Evolutionary conservation across 1,140 invertebrate species (phyloP), one percentile per base, ranked within the genome.

Genomic region (Lanistes nyassanus): DNA sequence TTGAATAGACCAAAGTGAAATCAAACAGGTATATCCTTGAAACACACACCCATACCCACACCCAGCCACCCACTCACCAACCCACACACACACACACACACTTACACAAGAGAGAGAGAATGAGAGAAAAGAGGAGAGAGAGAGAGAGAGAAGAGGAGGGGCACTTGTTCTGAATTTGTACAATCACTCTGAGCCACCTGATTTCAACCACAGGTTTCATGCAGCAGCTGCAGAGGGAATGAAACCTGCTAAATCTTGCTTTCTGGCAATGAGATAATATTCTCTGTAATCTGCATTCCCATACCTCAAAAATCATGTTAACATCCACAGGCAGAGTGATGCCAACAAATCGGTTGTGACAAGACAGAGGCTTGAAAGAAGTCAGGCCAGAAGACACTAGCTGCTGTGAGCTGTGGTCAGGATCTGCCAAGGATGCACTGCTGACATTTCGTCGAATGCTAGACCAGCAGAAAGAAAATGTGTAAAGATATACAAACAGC

Each of bases 261-360:
- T n/a, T n/a, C n/a, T n/a, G n/a, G n/a, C n/a, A n/a, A n/a, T n/a
- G n/a, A n/a, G n/a, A n/a, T n/a, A n/a, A n/a, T n/a, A n/a, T n/a
- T n/a, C n/a, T n/a, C n/a, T n/a, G n/a, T 6, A 47, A 47, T 2
- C 5, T 47, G 42, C 13, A 16, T 47, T 47, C 9, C 51, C 65
- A 74, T 77, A 89, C 88, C 81, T 87, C 83, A 82, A 88, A 89
- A 26, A 89, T 83, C 86, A 88, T 86, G 62, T 82, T 83, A 64
- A 87, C 84, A 76, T 89, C 87, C 4, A 89, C 83, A 60, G 88
- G 88, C n/a, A 89, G 74, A 39, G 84, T 78, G 55, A 97, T 93
- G 36, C 95, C 95, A 90, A 95, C 92, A 84, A 95, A 95, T 89
- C 76, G 60, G 58, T 78, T 76, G 58, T 75, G 65, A 16, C 65